Evolutionary conservation across 2,113 vertebrate genomes (phyloP), one percentile per base, ranked within the genome.

Genomic region (Castor canadensis): DNA sequence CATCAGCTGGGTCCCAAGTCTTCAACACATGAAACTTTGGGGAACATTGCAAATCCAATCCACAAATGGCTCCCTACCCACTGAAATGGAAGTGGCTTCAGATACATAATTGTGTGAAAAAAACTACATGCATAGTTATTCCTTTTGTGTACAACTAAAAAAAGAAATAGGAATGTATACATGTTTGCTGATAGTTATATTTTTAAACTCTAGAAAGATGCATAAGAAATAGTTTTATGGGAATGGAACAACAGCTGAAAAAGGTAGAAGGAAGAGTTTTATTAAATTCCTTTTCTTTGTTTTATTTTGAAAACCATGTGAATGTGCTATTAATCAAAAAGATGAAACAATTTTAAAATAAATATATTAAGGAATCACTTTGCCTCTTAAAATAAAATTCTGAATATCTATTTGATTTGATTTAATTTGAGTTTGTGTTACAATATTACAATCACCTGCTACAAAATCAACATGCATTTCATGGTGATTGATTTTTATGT

Each of bases 291-390:
- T 62, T 96, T 93, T 45, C 10, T 66, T 77, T 85, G 9, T 66
- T 64, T 79, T 69, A 82, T 76, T 89, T 95, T 75, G 43, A 90
- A 95, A 96, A 54, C 2, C n/a, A 62, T 30, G 45, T 67, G 19
- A 69, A 35, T 75, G 56, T 56, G 24, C 69, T 84, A 75, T 52
- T 60, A 81, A 89, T 62, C 9, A 76, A 89, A 82, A 89, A 40
- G 24, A 47, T 69, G 26, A 60, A 43, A 45, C 73, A 43, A 49
- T 73, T 81, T 11, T 32, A 56, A 66, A 52, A 54, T 19, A 67
- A n/a, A 69, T 56, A 80, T 38, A 67, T 60, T 67, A 84, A 80
- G 17, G 9, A 80, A 88, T 89, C 16, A 38, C 35, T 43, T 64
- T 84, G 20, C 6, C 69, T 35, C 72, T 66, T 76, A 76, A 71